Conservation (phyloP, 1,140 invertebrate species). For the Calycopis cecrops region DNA sequence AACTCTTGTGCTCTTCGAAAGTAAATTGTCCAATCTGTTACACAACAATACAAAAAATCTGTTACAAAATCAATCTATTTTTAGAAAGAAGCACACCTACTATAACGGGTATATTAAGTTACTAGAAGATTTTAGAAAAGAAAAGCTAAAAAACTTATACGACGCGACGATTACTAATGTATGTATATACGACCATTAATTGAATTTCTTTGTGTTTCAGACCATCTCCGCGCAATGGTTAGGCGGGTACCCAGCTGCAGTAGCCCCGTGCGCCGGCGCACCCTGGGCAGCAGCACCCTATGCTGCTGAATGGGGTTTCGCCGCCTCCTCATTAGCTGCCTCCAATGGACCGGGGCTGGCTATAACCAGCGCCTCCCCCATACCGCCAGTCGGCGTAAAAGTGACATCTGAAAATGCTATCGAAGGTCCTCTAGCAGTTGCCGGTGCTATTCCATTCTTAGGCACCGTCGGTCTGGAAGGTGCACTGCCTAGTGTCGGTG, state of each 20-base stretch:
- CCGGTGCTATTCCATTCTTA: constrained; percentile 38
- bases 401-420: constrained; percentile 32
- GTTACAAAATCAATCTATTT: too few species aligned
- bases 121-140: too few species aligned
- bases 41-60: too few species aligned
- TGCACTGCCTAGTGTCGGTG: constrained; percentile 34
- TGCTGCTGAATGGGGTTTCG: constrained; percentile 9
- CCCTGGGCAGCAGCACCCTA: constrained; percentile 12
- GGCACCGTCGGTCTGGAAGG: constrained; percentile 40
- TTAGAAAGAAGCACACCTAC: too few species aligned
- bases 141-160: too few species aligned
- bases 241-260: constrained; percentile 8
- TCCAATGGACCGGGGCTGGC: constrained; percentile 29
- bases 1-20: too few species aligned
- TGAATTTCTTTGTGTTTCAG: constrained; percentile 15
- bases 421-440: constrained; percentile 32
- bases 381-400: constrained; percentile 29
- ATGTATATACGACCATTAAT: too few species aligned
- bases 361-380: constrained; percentile 30
- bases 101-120: too few species aligned
- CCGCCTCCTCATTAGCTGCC: constrained; percentile 17
- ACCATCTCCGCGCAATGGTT: constrained; percentile 21
- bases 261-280: not conserved
- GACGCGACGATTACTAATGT: too few species aligned
- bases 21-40: too few species aligned